These are phyloP conservation scores for Drusus annulatus DNA, from an alignment of 1,140 invertebrate genomes.

Conservation along the genomic window DNA sequence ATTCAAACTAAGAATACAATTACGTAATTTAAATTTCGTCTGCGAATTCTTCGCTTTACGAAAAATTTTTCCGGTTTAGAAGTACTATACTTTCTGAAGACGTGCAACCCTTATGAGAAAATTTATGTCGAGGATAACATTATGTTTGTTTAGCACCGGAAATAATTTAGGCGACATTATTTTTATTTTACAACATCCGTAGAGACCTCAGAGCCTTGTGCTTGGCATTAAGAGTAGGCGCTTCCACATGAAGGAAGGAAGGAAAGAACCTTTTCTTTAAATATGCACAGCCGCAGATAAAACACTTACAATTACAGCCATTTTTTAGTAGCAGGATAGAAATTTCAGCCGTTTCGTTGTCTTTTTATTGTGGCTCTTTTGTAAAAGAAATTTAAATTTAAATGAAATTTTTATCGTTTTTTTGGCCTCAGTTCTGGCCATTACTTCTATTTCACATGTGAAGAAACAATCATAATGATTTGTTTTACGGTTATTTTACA, in stretches of 20 bases:
- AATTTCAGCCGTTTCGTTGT: too few species aligned
- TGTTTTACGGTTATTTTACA: too few species aligned
- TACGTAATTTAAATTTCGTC: neutral
- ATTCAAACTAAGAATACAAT: neutral
- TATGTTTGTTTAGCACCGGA: slow-evolving; percentile 35
- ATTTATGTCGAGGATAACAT: slow-evolving; percentile 32
- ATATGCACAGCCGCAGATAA: slow-evolving; percentile 12
- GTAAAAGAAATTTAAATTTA: too few species aligned
- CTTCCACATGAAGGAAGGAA: neutral
- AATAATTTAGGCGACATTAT: slow-evolving; percentile 44
- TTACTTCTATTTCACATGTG: too few species aligned
- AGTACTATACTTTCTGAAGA: neutral
- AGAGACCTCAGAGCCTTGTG: slow-evolving; percentile 16
- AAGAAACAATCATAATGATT: too few species aligned
- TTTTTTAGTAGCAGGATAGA: too few species aligned
- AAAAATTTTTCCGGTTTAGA: slow-evolving; percentile 5
- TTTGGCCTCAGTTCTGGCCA: too few species aligned
- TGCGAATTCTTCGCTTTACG: neutral
- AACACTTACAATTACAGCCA: slow-evolving; percentile 21
- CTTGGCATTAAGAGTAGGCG: neutral
- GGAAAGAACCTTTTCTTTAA: slow-evolving; percentile 28
- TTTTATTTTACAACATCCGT: slow-evolving; percentile 46
- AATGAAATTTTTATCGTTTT: too few species aligned
- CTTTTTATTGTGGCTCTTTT: too few species aligned
- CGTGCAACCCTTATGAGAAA: slow-evolving; percentile 6